Evolutionary conservation across 2,888 invertebrate genomes (phyloP).

Genomic region (Coelopa pilipes): DNA sequence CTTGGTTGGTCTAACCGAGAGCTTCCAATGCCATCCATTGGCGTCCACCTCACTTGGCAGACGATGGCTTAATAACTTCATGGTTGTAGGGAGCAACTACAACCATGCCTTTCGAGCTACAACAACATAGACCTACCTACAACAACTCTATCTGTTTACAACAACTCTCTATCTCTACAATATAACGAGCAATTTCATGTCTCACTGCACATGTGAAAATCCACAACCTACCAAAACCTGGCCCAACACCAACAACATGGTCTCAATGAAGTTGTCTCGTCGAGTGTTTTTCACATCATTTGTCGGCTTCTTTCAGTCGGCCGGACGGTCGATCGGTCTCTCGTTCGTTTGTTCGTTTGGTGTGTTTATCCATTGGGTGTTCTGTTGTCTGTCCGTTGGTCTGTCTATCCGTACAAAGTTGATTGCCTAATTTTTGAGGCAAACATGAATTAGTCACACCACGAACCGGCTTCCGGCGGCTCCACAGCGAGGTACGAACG

Average conservation of each 20-base stretch:
- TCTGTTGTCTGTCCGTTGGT: conserved; percentile 3
- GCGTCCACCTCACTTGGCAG: too few relatives aligned
- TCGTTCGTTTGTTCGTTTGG: too few relatives aligned
- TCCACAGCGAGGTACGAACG: too few relatives aligned
- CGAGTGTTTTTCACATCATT: neutral
- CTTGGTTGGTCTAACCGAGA: too few relatives aligned
- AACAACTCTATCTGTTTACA: too few relatives aligned
- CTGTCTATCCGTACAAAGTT: conserved; percentile 3
- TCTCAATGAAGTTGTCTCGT: conserved; percentile 18
- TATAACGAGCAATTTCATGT: conserved; percentile 28
- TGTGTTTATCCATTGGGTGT: too few relatives aligned
- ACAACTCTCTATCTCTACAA: neutral
- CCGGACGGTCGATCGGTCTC: too few relatives aligned
- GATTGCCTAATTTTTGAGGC: conserved; percentile 32
- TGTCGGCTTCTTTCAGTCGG: too few relatives aligned
- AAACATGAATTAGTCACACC: conserved; percentile 23
- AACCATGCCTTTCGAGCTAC: too few relatives aligned
- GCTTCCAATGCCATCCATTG: too few relatives aligned
- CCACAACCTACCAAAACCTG: neutral
- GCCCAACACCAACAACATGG: neutral
- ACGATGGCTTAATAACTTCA: neutral
- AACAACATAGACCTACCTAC: too few relatives aligned
- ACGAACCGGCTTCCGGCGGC: neutral
- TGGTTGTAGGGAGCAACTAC: neutral
- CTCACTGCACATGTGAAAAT: conserved; percentile 19